Percentiles rank a stretch among this genome's conserved stretches.
Evolutionary conservation across 2,888 invertebrate species (phyloP).

Genomic region (Macroteleia sp.): DNA sequence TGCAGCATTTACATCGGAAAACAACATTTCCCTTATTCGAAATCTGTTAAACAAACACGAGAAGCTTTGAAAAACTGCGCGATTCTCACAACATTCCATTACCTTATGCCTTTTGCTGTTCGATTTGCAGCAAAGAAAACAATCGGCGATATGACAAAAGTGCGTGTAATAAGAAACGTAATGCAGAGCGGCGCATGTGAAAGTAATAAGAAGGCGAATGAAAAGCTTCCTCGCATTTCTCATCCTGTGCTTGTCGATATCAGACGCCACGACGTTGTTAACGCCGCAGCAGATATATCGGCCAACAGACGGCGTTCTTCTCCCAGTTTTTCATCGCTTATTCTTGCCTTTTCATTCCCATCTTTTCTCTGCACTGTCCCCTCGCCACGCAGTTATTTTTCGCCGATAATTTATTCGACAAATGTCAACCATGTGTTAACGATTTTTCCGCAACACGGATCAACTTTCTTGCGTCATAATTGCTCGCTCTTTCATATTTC

Average conservation of each 20-base stretch:
- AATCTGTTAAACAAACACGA: too few species aligned
- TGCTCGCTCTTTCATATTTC: background rate
- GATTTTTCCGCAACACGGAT: constrained; percentile 7
- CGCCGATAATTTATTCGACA: constrained; percentile 73
- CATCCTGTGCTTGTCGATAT: constrained; percentile 73
- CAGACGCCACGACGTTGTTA: constrained; percentile 68
- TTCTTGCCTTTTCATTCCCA: constrained; percentile 14
- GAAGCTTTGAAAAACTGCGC: too few species aligned
- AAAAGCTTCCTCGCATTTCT: constrained; percentile 58
- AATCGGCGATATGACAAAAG: too few species aligned
- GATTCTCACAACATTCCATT: too few species aligned
- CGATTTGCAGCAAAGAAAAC: too few species aligned
- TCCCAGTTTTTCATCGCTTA: constrained; percentile 8
- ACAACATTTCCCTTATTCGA: too few species aligned
- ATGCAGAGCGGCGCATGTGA: constrained; percentile 28
- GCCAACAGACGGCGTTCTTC: constrained; percentile 1
- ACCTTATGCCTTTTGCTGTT: too few species aligned
- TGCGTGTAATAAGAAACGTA: constrained; percentile 31
- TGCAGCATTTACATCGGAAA: too few species aligned
- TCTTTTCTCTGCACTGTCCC: constrained; percentile 27
- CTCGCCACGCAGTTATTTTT: too few species aligned
- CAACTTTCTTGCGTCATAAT: background rate
- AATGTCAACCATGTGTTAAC: constrained; percentile 57
- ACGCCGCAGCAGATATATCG: constrained; percentile 63
- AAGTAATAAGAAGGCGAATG: constrained; percentile 60